Evolutionary conservation across 2,113 vertebrate genomes (phyloP).

Genomic region (Tetrao urogallus): DNA sequence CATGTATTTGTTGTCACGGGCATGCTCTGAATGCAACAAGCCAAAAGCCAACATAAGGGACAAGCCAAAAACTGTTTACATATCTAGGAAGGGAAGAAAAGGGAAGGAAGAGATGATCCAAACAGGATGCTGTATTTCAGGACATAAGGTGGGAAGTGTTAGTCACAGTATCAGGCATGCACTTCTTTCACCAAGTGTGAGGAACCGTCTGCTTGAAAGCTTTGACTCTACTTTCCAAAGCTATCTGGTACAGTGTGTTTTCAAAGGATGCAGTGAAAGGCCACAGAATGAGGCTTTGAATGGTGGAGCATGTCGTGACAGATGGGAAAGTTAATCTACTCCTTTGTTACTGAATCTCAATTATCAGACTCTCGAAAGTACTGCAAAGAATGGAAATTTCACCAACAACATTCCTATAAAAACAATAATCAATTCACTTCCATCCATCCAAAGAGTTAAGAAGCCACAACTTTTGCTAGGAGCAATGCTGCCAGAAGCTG

Average conservation of each 20-base stretch:
- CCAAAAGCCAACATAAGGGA: neutral
- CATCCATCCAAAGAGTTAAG: neutral
- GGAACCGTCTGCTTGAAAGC: slow-evolving; percentile 2
- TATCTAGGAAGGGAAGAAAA: neutral
- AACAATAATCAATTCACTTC: neutral
- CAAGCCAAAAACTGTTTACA: slow-evolving; percentile 15
- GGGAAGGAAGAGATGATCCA: slow-evolving; percentile 30
- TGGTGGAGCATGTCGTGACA: neutral
- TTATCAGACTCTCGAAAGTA: neutral
- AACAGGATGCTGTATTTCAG: slow-evolving; percentile 35
- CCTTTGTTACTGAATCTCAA: neutral
- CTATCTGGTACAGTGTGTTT: slow-evolving; percentile 1
- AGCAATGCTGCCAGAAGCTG: neutral
- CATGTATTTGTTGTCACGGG: neutral
- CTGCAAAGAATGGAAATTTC: neutral
- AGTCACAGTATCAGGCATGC: slow-evolving; percentile 47
- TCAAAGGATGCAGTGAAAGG: neutral
- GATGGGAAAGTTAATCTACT: neutral
- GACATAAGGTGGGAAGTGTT: slow-evolving; percentile 65
- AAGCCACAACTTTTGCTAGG: neutral
- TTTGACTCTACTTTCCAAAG: slow-evolving; percentile 8
- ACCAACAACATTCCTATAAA: neutral
- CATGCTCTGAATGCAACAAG: neutral
- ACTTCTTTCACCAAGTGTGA: neutral
- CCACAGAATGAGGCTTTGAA: neutral